A percentile compares a stretch with the other conserved stretches of the same genome.
phyloP scores from a whole-genome alignment of 1,140 invertebrate species.

The Ostrea edulis region DNA sequence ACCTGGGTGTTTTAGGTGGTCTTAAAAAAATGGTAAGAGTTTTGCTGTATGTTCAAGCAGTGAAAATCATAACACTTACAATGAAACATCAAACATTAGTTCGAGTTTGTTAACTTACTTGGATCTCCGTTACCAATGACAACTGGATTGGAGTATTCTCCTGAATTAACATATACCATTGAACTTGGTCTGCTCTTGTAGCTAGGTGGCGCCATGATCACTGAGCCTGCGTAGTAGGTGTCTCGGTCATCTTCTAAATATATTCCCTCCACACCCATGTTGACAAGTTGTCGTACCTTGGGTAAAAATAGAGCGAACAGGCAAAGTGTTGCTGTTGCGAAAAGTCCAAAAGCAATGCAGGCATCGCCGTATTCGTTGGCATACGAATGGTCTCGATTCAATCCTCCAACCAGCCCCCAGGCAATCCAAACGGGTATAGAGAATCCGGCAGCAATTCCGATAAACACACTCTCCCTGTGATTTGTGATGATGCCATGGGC shows the following conservation, averaged over 20 bases:
- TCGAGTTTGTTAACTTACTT: conserved; percentile 58
- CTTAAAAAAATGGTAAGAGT: conserved; percentile 45
- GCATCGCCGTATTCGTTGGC: conserved; percentile 85
- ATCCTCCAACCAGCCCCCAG: conserved; percentile 87
- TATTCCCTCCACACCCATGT: conserved; percentile 86
- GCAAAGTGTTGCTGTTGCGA: conserved; percentile 89
- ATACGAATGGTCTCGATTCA: conserved; percentile 82
- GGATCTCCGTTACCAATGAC: conserved; percentile 69
- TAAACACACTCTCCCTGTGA: conserved; percentile 93
- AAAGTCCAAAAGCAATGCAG: conserved; percentile 91
- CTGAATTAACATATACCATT: conserved; percentile 83
- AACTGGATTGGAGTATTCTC: conserved; percentile 70
- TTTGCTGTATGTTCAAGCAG: too few species aligned
- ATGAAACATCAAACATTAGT: background rate
- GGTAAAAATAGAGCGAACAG: conserved; percentile 96
- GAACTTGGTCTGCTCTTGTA: conserved; percentile 84
- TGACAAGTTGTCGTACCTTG: conserved; percentile 91
- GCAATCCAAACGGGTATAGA: conserved; percentile 91
- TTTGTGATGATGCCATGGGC: conserved; percentile 91
- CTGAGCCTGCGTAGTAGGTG: conserved; percentile 83
- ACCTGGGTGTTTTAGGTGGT: conserved; percentile 62
- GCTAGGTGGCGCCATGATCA: conserved; percentile 73
- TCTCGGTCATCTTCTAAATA: conserved; percentile 87
- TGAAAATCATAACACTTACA: background rate
- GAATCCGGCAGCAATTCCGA: conserved; percentile 89